Evolutionary conservation across 2,113 vertebrate genomes (phyloP), one percentile per base, ranked within the genome.

Genomic region (Sylvietta virens): DNA sequence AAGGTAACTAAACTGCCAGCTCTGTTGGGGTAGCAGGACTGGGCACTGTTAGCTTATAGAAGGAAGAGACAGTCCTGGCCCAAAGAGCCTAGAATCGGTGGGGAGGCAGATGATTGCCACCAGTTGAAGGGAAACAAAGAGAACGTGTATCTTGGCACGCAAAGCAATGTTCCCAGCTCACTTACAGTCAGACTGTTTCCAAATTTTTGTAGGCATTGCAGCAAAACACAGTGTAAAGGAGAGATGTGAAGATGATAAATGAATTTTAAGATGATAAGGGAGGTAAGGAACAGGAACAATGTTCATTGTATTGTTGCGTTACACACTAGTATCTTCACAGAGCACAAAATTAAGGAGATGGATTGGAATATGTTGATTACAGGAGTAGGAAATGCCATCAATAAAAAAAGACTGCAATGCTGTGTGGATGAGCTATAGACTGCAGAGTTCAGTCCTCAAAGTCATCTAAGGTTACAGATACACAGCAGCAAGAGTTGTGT

Each of bases 181-280:
- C 90, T 90, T 78, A 76, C 50, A 88, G 88, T 70, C 67, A 94
- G 76, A 70, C 19, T 66, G 80, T 90, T 93, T 88, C 80, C 80
- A 94, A 86, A 84, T 91, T 86, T 86, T 84, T 88, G 92, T 74
- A 77, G 95, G 92, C 72, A 44, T 71, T 93, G 91, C 94, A 96
- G 92, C 88, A 96, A 88, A 94, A 85, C 45, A 50, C 57, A 10
- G 37, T 9, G 56, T 50, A 83, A 93, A 92, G 82, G 62, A 92
- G 76, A 37, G 56, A 93, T 78, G 35, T 81, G 86, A 95, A 88
- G 86, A 83, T 92, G 86, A 73, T 44, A 81, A 92, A 88, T 88
- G 47, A 83, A 83, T 97, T 88, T 84, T 71, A 81, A 74, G 69
- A 66, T 13, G 39, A 37, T 56, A 50, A 78, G 18, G 69, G 60